Conservation (phyloP, 53 echinoderm and acorn worm species). For the Pentamera pediparva region DNA sequence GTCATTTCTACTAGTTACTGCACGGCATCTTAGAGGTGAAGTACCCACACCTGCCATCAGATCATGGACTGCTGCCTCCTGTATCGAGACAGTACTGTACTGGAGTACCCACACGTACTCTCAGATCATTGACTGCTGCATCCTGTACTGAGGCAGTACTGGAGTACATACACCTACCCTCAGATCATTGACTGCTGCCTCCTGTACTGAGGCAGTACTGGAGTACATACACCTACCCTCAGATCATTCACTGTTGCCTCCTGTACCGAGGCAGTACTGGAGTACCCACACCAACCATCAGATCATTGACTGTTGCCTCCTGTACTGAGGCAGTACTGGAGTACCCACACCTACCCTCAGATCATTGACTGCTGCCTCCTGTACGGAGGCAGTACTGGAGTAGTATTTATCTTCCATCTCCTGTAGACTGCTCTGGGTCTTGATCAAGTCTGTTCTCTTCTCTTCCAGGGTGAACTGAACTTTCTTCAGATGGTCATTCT, state of each 20-base stretch:
- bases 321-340: slow-evolving; percentile 96
- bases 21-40: too few relatives aligned
- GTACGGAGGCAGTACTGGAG: slow-evolving; percentile 94
- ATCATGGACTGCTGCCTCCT: too few relatives aligned
- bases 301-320: slow-evolving; percentile 77
- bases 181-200: slow-evolving; percentile 75
- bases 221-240: slow-evolving; percentile 94
- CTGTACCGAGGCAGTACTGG: slow-evolving; percentile 94
- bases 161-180: too few relatives aligned
- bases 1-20: too few relatives aligned
- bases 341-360: slow-evolving; percentile 70
- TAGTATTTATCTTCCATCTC: slow-evolving; percentile 88
- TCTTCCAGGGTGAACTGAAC: slow-evolving; percentile 80
- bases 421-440: slow-evolving; percentile 66
- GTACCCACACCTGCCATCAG: too few relatives aligned
- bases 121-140: too few relatives aligned
- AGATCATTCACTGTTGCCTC: slow-evolving; percentile 81
- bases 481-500: slow-evolving; percentile 58
- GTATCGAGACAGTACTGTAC: too few relatives aligned
- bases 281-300: slow-evolving; percentile 92
- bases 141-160: too few relatives aligned
- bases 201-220: slow-evolving; percentile 95
- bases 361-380: slow-evolving; percentile 82
- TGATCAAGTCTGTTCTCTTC: slow-evolving; percentile 73
- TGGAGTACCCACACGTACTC: too few relatives aligned